A percentile compares a stretch with the other conserved stretches of the same genome.
These are phyloP conservation scores for Eristalis pertinax DNA, from an alignment of 2,888 invertebrate species.

Conservation along the genomic window DNA sequence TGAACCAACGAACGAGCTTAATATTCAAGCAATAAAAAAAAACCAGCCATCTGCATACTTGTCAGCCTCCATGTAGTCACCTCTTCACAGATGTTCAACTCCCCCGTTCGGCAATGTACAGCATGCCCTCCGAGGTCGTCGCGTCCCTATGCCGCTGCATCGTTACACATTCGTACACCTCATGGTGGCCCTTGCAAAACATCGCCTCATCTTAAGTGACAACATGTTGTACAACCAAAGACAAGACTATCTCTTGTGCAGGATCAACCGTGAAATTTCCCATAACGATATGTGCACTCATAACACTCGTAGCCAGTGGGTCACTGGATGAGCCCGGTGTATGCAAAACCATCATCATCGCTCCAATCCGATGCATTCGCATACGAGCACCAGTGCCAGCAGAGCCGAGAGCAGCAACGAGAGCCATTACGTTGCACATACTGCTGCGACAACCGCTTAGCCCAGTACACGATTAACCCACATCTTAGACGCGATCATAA, in stretches of 20 bases:
- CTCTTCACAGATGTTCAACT: background rate
- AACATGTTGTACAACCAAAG: constrained; percentile 8
- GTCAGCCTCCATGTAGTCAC: background rate
- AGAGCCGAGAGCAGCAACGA: constrained; percentile 41
- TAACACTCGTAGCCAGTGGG: constrained; percentile 44
- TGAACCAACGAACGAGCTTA: too few relatives aligned
- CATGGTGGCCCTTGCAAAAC: constrained; percentile 27
- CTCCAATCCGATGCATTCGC: constrained; percentile 39
- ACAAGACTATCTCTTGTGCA: constrained; percentile 10
- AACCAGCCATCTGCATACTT: background rate
- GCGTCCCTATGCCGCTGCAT: background rate
- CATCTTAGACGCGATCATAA: constrained; percentile 82
- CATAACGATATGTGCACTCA: constrained; percentile 27
- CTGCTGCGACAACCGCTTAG: constrained; percentile 74
- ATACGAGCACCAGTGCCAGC: background rate
- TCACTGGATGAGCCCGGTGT: constrained; percentile 64
- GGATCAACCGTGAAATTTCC: constrained; percentile 52
- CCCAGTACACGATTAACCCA: constrained; percentile 82
- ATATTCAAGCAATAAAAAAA: background rate
- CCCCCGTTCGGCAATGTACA: background rate
- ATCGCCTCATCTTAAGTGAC: constrained; percentile 27
- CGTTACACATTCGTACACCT: constrained; percentile 12
- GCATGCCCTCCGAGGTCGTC: background rate
- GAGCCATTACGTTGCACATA: constrained; percentile 51
- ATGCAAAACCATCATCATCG: constrained; percentile 56